A percentile compares a stretch with the other conserved stretches of the same genome.
Conservation (phyloP, 1,140 invertebrate genomes). For the Akabosia matsudoensis region DNA sequence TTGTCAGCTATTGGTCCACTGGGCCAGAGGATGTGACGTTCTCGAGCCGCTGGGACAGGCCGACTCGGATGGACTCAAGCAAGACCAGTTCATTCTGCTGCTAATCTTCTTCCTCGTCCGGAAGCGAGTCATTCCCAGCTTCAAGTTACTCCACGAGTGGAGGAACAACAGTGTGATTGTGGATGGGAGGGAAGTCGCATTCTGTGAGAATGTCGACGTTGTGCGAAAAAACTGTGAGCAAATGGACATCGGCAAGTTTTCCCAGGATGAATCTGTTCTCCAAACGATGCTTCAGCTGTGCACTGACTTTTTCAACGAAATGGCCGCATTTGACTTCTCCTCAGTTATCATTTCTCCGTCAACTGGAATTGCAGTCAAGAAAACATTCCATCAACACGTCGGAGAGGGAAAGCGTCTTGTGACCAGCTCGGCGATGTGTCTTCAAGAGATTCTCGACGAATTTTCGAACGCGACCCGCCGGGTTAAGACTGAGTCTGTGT, state of each 20-base stretch:
- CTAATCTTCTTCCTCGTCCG: not conserved
- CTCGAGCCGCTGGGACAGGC: not conserved
- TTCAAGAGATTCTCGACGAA: not conserved
- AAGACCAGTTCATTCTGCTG: not conserved
- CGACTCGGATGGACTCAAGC: not conserved
- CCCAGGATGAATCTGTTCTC: not conserved
- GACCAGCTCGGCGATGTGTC: not conserved
- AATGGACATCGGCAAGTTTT: not conserved
- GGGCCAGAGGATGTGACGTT: not conserved
- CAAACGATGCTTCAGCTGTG: not conserved
- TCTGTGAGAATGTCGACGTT: not conserved
- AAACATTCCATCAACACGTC: not conserved
- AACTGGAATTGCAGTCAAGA: not conserved
- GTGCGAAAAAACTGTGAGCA: not conserved
- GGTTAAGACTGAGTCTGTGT: not conserved
- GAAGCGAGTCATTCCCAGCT: not conserved
- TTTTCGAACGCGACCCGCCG: not conserved
- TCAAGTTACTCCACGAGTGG: not conserved
- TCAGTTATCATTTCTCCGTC: not conserved
- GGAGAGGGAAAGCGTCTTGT: not conserved
- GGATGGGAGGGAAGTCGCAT: not conserved
- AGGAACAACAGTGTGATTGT: not conserved
- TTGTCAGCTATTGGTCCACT: not conserved
- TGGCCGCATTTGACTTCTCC: not conserved
- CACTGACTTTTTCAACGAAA: not conserved